Evolutionary conservation across 2,888 invertebrate genomes (phyloP), one percentile per base, ranked within the genome.

Genomic region (Scaptomyza reducta): DNA sequence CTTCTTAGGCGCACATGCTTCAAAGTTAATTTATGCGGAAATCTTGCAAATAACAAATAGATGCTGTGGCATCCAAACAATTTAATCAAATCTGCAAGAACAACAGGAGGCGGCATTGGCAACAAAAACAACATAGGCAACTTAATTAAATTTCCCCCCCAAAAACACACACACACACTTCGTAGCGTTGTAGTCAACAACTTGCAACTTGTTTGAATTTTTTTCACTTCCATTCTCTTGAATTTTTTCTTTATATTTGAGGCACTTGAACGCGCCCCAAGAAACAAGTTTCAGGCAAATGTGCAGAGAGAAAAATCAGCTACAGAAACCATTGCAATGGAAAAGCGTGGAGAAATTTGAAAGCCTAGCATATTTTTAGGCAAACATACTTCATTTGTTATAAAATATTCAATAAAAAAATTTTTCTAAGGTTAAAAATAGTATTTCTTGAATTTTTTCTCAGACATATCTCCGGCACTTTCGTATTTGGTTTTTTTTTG

Each of bases 141-240:
- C 65, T 80, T 86, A 81, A 81, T 81, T 81, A 86, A 81, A 81
- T 85, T 85, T 75, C 57, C 80, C 74, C 53, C 64, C 33, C 27
- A 47, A 33, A 47, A 10, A 16, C 29, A 22, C 42, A 44, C 29
- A 16, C 46, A 47, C 49, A 38, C 58, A 53, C 72, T 69, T 53
- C 14, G 46, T 61, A 54, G 60, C 84, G 53, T 58, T 80, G 55
- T 55, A 73, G 66, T 51, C 57, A 60, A 55, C 60, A 69, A 69
- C 69, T 77, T 64, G 65, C 75, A 76, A 81, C 75, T 82, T 84
- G 58, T 58, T 61, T 45, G n/a, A 27, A 47, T 50, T 50, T 31
- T 31, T 51, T 40, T 44, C n/a, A 10, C 40, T 40, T 16, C n/a
- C n/a, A 38, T 38, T 40, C 16, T 33, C 13, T 0, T 33, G 11